A percentile compares a stretch with the other conserved stretches of the same genome.
phyloP scores from a whole-genome alignment of 2,888 invertebrate species.

The Caenorhabditis imperialis region DNA sequence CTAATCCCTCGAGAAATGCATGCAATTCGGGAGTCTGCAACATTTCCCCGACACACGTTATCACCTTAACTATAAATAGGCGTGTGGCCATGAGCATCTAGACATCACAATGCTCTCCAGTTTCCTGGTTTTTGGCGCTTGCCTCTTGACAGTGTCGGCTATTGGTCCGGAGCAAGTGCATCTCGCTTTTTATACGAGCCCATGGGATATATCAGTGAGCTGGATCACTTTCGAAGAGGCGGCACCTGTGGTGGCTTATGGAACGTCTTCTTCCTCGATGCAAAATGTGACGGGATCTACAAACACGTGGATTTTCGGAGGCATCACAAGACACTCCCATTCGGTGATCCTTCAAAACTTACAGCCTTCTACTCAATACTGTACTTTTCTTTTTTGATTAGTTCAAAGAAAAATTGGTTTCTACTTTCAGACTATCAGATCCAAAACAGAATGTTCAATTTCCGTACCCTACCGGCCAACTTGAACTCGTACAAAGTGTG shows the following conservation, averaged over 20 bases:
- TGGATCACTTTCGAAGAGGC: slow-evolving; percentile 49
- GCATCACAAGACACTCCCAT: slow-evolving; percentile 43
- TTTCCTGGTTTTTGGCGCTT: background rate
- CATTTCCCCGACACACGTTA: too few relatives aligned
- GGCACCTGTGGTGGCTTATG: slow-evolving; percentile 21
- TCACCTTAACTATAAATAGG: too few relatives aligned
- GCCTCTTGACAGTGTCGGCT: too few relatives aligned
- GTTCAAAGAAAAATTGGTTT: too few relatives aligned
- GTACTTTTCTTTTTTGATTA: background rate
- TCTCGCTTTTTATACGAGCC: slow-evolving; percentile 37
- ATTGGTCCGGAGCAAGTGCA: slow-evolving; percentile 52
- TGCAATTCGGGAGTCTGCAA: too few relatives aligned
- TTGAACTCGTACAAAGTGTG: slow-evolving; percentile 43
- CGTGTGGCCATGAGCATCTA: too few relatives aligned
- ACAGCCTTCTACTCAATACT: slow-evolving; percentile 39
- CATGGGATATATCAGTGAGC: slow-evolving; percentile 46
- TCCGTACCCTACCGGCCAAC: slow-evolving; percentile 38
- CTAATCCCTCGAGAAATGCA: too few relatives aligned
- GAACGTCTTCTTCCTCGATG: slow-evolving; percentile 28
- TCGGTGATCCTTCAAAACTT: slow-evolving; percentile 26
- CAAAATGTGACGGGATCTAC: slow-evolving; percentile 27
- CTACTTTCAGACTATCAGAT: slow-evolving; percentile 38
- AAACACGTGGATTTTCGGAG: slow-evolving; percentile 35
- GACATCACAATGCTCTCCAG: too few relatives aligned
- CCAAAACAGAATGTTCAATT: slow-evolving; percentile 18